Base-by-base conservation (phyloP, 2,888 invertebrate genomes). In the Punctoribates punctum region DNA sequence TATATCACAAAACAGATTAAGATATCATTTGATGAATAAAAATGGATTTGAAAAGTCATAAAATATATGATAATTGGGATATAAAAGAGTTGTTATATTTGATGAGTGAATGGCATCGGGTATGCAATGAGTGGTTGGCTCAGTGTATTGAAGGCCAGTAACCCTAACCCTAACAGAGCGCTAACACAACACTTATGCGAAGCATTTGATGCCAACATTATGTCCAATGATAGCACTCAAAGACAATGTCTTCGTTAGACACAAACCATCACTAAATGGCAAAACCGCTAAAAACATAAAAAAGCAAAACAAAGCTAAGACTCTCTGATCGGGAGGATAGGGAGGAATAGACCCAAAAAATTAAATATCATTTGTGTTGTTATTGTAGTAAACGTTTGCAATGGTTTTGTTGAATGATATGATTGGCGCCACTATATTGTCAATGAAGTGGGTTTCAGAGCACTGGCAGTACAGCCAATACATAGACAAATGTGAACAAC, bases 201-300 rank as follows among this genome's bases (percentile, higher is more conserved):
- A 57, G 57, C 57, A 57, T 57, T 57, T 57, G n/a, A 57, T 57
- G 57, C 57, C 57, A 57, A 57, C 57, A 57, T 57, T 57, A 23
- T 57, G 57, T 25, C 57, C 57, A 57, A 57, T 57, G 57, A 57
- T 57, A 57, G 20, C 23, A 20, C 34, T 34, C 34, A 34, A 34
- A 34, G 34, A 34, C 34, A 34, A 34, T 34, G 25, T 60, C 23
- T 23, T 60, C 13, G 23, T 25, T 60, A 51, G 3, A 51, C 51
- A 51, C 17, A 51, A 34, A 34, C 34, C 51, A 51, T 51, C n/a
- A 51, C 51, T 51, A 51, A 51, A 51, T 51, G 51, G 34, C 34
- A 34, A 34, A 34, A 4, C 34, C 34, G 34, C 8, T 8, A 34
- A 34, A 34, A 8, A 34, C 34, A 34, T 34, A 34, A 34, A 34